phyloP scores from a whole-genome alignment of 2,797 vertebrate species.

The Argyrosomus regius region DNA sequence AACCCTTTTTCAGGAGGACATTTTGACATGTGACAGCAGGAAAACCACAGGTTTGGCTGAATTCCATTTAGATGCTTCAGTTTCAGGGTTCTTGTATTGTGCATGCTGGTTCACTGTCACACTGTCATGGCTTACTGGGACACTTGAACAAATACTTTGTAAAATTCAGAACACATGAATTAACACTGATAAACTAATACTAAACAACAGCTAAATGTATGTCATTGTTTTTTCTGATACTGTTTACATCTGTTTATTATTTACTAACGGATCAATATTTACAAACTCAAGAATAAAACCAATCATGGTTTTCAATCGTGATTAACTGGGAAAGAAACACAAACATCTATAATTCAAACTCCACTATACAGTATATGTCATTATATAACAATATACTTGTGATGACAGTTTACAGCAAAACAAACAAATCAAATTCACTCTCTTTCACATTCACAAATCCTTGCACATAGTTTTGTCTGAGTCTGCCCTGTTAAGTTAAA shows the following conservation, averaged over 20 bases:
- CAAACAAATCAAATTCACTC: slow-evolving; percentile 14
- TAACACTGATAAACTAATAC: background rate
- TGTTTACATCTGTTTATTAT: background rate
- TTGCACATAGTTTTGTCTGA: slow-evolving; percentile 4
- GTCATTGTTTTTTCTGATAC: background rate
- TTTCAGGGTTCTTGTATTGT: background rate
- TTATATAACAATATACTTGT: background rate
- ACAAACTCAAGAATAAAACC: background rate
- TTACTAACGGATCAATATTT: background rate
- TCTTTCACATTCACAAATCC: background rate
- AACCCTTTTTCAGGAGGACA: too few species aligned
- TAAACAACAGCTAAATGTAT: background rate
- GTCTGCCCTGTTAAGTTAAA: slow-evolving; percentile 13
- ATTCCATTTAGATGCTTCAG: background rate
- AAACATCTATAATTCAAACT: background rate
- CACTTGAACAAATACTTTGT: background rate
- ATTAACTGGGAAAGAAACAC: background rate
- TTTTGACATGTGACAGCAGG: background rate
- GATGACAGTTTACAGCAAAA: background rate
- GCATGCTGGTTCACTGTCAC: background rate
- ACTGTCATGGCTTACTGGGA: background rate
- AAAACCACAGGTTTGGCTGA: background rate
- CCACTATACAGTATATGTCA: background rate
- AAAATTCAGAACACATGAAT: background rate
- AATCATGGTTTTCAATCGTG: background rate